Conservation (phyloP, 2,888 invertebrate species). For the Idaea aversata region DNA sequence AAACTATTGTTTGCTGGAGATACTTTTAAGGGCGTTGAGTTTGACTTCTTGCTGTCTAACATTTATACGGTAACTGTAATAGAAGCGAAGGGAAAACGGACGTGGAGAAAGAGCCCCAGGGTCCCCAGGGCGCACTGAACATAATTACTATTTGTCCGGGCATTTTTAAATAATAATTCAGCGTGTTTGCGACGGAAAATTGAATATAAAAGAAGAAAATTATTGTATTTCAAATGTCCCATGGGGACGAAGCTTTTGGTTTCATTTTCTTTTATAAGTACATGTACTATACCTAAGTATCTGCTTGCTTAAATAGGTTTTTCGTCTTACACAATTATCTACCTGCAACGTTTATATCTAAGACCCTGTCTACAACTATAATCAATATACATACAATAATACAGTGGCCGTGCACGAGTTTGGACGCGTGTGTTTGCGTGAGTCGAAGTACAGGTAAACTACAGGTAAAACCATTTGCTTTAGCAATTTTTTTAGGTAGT, state of each 20-base stretch:
- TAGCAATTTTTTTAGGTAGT: too few species aligned
- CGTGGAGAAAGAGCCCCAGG: neutral
- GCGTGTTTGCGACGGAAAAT: constrained; percentile 6
- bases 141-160: constrained; percentile 13
- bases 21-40: too few species aligned
- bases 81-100: neutral
- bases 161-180: constrained; percentile 12
- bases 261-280: neutral
- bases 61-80: neutral
- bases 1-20: too few species aligned
- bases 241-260: neutral
- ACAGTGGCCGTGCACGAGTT: too few species aligned
- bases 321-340: neutral
- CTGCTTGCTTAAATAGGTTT: neutral
- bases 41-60: too few species aligned
- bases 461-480: too few species aligned
- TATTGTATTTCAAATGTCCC: constrained; percentile 5
- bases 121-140: constrained; percentile 6
- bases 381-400: too few species aligned
- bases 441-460: too few species aligned
- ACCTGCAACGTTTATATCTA: neutral
- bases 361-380: too few species aligned
- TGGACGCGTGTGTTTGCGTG: too few species aligned
- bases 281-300: too few species aligned
- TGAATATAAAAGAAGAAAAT: constrained; percentile 4